Conservation (phyloP, 2,888 invertebrate species). For the Rhorus exstirpatorius region DNA sequence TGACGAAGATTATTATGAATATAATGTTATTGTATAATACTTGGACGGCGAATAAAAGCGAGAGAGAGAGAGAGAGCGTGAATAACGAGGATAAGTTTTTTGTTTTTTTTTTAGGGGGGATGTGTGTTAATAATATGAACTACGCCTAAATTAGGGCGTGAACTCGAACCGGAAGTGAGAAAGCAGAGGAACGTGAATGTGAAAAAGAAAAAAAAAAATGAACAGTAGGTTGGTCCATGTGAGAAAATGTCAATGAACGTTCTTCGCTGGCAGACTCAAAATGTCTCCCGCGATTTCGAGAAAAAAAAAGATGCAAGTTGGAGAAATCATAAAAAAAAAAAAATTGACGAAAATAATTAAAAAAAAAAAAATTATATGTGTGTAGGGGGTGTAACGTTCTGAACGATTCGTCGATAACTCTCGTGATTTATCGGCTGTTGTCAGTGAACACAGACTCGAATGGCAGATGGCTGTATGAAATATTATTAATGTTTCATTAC, state of each 20-base stretch:
- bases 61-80: conserved; percentile 58
- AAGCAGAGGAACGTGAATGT: conserved; percentile 55
- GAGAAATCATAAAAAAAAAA: conserved; percentile 50
- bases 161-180: conserved; percentile 42
- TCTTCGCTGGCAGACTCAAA: conserved; percentile 55
- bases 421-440: conserved; percentile 76
- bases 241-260: conserved; percentile 48
- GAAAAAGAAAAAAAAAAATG: conserved; percentile 66
- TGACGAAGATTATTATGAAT: conserved; percentile 67
- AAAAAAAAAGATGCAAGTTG: conserved; percentile 44
- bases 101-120: too few relatives aligned
- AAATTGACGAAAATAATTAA: conserved; percentile 48
- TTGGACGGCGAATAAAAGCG: conserved; percentile 70
- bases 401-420: conserved; percentile 77
- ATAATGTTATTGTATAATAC: conserved; percentile 81
- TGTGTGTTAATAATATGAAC: conserved; percentile 72
- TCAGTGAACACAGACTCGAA: conserved; percentile 75
- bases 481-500: conserved; percentile 79
- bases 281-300: conserved; percentile 60
- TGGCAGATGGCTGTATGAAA: conserved; percentile 78
- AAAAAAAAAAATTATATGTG: conserved; percentile 47
- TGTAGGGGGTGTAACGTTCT: conserved; percentile 69
- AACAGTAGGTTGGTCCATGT: conserved; percentile 66
- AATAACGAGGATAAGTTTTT: conserved; percentile 66
- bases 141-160: conserved; percentile 69